Evolutionary conservation across 2,888 invertebrate species (phyloP).

Genomic region (Dryocosmus kuriphilus): DNA sequence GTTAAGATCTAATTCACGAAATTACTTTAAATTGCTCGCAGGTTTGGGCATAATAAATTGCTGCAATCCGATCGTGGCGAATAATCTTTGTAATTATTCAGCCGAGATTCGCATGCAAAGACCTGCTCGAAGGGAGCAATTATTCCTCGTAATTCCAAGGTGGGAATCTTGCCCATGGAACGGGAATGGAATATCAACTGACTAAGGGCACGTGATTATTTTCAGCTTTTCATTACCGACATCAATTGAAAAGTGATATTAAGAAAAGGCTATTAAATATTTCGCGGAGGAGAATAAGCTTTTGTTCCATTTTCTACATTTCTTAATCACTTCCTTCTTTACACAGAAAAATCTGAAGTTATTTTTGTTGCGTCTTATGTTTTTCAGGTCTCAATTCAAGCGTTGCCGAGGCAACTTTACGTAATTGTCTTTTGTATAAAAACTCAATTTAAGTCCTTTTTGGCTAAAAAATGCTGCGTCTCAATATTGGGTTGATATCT

Average conservation of each 20-base stretch:
- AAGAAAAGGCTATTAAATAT: neutral
- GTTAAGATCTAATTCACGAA: neutral
- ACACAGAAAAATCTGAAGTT: too few relatives aligned
- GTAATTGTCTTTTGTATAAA: too few relatives aligned
- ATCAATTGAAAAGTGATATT: neutral
- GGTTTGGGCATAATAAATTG: neutral
- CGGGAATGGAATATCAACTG: neutral
- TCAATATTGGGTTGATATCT: too few relatives aligned
- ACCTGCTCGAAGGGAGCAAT: slow-evolving; percentile 26
- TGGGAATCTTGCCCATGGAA: neutral
- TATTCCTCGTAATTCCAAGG: slow-evolving; percentile 25
- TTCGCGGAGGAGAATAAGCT: neutral
- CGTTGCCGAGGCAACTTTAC: too few relatives aligned
- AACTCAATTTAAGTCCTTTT: too few relatives aligned
- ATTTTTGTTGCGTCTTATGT: too few relatives aligned
- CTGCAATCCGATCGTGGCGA: slow-evolving; percentile 28
- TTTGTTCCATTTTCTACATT: neutral
- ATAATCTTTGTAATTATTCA: slow-evolving; percentile 40
- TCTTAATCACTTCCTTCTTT: neutral
- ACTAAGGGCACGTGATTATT: slow-evolving; percentile 2
- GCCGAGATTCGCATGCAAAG: slow-evolving; percentile 29
- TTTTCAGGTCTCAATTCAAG: too few relatives aligned
- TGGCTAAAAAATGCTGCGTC: too few relatives aligned
- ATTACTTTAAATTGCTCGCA: neutral
- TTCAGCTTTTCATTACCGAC: neutral